Evolutionary conservation across 2,113 vertebrate species (phyloP), one percentile per base, ranked within the genome.

Genomic region (Limnothrissa miodon): DNA sequence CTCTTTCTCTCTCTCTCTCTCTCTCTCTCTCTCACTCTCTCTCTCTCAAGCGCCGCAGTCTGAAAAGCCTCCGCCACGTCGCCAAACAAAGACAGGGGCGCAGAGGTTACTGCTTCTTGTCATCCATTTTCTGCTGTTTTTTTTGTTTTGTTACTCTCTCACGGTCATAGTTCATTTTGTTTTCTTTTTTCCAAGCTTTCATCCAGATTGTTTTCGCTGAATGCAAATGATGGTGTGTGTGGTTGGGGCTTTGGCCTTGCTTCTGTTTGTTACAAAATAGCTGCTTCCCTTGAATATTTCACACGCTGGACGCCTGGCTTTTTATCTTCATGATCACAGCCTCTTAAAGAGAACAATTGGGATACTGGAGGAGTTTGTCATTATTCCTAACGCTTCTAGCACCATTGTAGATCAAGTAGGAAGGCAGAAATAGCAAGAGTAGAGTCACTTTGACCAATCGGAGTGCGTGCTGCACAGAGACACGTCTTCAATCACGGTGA

Each of bases 41-140:
- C 92, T 89, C 93, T 93, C 93, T 93, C 90, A 91, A 88, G 93
- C 94, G 92, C 94, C 93, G 93, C 94, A 94, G 94, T 95, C 94
- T 94, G 92, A 93, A 93, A 95, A 74, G 66, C 66, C 66, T 17
- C 33, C 29, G 10, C 25, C 29, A 92, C 91, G 88, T 81, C 87
- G 89, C 87, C 92, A 88, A n/a, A 87, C 88, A 87, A 87, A 88
- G 88, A 86, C 82, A 82, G 80, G 83, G 86, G 81, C 79, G 29
- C 86, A 86, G 80, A 84, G 87, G 87, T 90, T 84, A 89, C 89
- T 89, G 89, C 62, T 39, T 78, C 42, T 19, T 82, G 79, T 85
- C 78, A 51, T 80, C 86, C 78, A 70, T 79, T 90, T 93, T 89
- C 83, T 82, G 86, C 79, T 87, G 85, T 90, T 92, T 87, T 87